These are phyloP conservation scores for Peromyscus aztecus DNA, from an alignment of 2,797 vertebrate species.

Conservation along the genomic window DNA sequence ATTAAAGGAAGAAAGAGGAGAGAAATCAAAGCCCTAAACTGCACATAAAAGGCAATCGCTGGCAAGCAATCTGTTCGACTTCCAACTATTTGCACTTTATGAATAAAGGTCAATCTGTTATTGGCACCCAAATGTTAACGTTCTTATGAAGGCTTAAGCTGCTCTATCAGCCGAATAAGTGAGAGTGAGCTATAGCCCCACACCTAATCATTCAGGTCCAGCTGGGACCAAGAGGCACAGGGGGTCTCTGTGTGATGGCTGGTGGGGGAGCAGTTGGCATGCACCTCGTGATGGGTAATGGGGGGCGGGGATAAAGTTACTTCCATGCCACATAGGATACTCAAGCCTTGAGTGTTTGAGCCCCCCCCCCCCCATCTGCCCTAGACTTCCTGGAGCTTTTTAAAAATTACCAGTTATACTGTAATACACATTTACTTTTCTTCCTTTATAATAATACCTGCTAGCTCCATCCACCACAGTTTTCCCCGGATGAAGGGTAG, in stretches of 20 bases:
- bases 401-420: not conserved
- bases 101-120: constrained; percentile 92
- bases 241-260: not conserved
- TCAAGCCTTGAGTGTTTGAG: not conserved
- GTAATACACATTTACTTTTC: not conserved
- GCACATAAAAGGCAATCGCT: constrained; percentile 91
- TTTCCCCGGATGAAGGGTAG: not conserved
- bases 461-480: not conserved
- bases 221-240: constrained; percentile 45
- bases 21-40: constrained; percentile 92
- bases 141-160: constrained; percentile 92
- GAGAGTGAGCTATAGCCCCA: constrained; percentile 88
- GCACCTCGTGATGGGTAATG: not conserved
- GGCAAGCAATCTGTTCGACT: constrained; percentile 91
- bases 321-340: not conserved
- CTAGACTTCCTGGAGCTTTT: not conserved
- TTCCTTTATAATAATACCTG: not conserved
- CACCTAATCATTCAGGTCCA: constrained; percentile 87
- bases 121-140: constrained; percentile 91
- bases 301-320: not conserved
- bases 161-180: constrained; percentile 92
- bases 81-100: constrained; percentile 91
- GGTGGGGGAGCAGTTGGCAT: not conserved
- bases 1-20: constrained; percentile 92
- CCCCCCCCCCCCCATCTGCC: not conserved